Evolutionary conservation across 2,797 vertebrate species (phyloP).

Genomic region (Centroberyx gerrardi): DNA sequence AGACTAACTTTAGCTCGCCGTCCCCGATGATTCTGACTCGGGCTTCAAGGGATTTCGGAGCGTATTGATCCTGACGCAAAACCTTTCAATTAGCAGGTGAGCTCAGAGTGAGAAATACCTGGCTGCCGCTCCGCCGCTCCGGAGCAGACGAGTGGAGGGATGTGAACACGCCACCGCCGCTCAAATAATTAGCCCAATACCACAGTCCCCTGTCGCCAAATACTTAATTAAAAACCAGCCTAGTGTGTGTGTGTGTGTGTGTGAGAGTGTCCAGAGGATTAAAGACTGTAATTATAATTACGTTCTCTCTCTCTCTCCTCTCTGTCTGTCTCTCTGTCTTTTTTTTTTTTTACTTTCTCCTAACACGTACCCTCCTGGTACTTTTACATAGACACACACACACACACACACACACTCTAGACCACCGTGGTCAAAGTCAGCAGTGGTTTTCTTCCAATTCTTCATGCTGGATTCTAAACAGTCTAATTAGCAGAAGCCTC

Average conservation of each 20-base stretch:
- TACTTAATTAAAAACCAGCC: slow-evolving; percentile 79
- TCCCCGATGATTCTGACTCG: slow-evolving; percentile 57
- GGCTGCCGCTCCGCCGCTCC: slow-evolving; percentile 42
- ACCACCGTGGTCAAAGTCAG: slow-evolving; percentile 36
- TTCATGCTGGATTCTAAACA: slow-evolving; percentile 27
- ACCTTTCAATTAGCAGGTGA: slow-evolving; percentile 70
- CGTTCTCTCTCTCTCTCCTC: slow-evolving; percentile 52
- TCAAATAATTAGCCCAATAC: slow-evolving; percentile 79
- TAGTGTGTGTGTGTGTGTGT: slow-evolving; percentile 50
- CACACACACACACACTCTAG: slow-evolving; percentile 26
- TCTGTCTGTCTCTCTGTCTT: slow-evolving; percentile 11
- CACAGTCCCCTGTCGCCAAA: slow-evolving; percentile 74
- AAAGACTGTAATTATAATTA: slow-evolving; percentile 79
- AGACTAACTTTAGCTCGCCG: slow-evolving; percentile 53
- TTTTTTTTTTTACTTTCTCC: slow-evolving; percentile 36
- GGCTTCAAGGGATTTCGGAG: slow-evolving; percentile 52
- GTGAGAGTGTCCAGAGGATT: slow-evolving; percentile 76
- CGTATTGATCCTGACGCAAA: slow-evolving; percentile 36
- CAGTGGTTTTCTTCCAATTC: slow-evolving; percentile 11
- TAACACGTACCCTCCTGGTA: slow-evolving; percentile 40
- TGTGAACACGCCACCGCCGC: slow-evolving; percentile 27
- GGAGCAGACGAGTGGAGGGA: slow-evolving; percentile 50
- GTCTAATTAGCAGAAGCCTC: slow-evolving; percentile 29
- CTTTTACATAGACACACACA: slow-evolving; percentile 38
- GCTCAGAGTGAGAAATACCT: slow-evolving; percentile 47